Conservation (phyloP, 1,140 invertebrate species). For the Drosophila santomea region DNA sequence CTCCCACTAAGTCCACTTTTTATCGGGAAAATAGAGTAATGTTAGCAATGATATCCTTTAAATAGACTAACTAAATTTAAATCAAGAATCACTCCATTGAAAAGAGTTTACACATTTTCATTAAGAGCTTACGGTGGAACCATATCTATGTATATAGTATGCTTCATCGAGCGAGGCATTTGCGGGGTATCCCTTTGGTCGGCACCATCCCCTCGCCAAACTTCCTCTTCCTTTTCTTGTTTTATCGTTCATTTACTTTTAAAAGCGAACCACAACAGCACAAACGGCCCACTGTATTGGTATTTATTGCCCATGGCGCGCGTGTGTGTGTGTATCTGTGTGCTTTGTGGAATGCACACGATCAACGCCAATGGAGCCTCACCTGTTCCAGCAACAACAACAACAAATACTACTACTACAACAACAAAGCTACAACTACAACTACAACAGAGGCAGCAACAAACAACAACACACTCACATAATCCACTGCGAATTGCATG, state of each 20-base stretch:
- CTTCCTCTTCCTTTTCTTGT: conserved; percentile 59
- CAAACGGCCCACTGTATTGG: conserved; percentile 30
- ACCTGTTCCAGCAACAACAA: conserved; percentile 59
- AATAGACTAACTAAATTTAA: too few species aligned
- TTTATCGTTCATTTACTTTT: conserved; percentile 82
- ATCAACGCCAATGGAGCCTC: conserved; percentile 69
- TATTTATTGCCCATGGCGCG: conserved; percentile 68
- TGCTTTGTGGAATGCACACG: conserved; percentile 73
- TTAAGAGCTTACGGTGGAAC: too few species aligned
- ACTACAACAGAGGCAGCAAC: conserved; percentile 30
- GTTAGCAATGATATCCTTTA: too few species aligned
- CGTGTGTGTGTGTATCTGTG: conserved; percentile 44
- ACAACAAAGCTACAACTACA: conserved; percentile 36
- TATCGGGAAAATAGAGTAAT: too few species aligned
- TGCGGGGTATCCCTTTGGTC: conserved; percentile 21
- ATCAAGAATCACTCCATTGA: not conserved
- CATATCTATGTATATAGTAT: not conserved
- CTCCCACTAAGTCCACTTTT: not conserved
- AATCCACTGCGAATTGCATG: conserved; percentile 84
- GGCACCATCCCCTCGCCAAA: conserved; percentile 4
- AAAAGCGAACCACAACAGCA: conserved; percentile 58
- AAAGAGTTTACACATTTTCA: not conserved
- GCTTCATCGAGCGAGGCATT: not conserved
- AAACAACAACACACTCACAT: conserved; percentile 40
- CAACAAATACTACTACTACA: not conserved